These are phyloP conservation scores for Lycaon pictus DNA, from an alignment of 2,113 vertebrate genomes.

Conservation along the genomic window DNA sequence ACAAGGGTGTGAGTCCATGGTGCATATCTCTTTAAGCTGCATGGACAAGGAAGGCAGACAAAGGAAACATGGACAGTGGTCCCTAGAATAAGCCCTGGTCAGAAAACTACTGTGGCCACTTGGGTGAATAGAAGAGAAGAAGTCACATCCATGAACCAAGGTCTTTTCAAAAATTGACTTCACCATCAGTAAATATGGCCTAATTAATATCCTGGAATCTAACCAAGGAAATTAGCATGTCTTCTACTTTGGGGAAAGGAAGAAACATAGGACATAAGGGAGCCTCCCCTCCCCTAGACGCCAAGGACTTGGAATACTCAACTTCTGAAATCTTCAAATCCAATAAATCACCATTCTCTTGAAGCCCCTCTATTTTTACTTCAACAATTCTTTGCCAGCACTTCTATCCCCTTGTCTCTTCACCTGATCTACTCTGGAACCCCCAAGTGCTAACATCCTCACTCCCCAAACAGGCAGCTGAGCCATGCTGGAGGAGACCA, in stretches of 20 bases:
- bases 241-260: not conserved
- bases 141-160: not conserved
- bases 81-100: not conserved
- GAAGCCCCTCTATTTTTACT: not conserved
- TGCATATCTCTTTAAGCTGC: not conserved
- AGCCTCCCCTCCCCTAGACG: not conserved
- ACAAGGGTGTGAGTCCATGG: not conserved
- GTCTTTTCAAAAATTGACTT: not conserved
- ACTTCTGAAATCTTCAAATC: slow-evolving; percentile 20
- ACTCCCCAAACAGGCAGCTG: not conserved
- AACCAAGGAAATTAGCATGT: not conserved
- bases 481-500: not conserved
- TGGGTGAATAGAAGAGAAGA: not conserved
- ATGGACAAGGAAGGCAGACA: not conserved
- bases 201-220: not conserved
- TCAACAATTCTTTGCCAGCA: not conserved
- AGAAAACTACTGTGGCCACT: not conserved
- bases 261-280: not conserved
- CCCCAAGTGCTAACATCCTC: not conserved
- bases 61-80: not conserved
- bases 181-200: not conserved
- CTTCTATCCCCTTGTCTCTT: not conserved
- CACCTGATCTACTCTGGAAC: not conserved
- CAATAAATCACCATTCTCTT: not conserved
- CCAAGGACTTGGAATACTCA: not conserved